Evolutionary conservation across 2,888 invertebrate genomes (phyloP).

Genomic region (Drosophila paramelanica): DNA sequence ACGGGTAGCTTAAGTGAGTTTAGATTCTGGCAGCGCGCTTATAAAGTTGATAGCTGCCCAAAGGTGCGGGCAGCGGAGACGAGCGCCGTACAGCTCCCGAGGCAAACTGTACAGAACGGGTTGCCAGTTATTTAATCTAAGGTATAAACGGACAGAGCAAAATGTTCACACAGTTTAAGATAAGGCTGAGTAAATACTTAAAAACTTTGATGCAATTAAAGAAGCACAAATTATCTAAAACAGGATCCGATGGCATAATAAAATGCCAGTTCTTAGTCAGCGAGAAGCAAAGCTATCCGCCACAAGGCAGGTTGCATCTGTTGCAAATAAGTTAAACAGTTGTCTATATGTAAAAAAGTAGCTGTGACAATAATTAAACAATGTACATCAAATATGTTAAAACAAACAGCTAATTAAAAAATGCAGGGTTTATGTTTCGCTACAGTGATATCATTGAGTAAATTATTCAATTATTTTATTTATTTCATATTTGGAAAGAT

Average conservation of each 20-base stretch:
- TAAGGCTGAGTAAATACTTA: slow-evolving; percentile 30
- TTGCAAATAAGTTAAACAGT: no score
- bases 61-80: slow-evolving; percentile 29
- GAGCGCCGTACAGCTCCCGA: slow-evolving; percentile 1
- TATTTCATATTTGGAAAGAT: no score
- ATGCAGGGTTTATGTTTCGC: no score
- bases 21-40: slow-evolving; percentile 26
- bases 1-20: slow-evolving; percentile 25
- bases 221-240: slow-evolving; percentile 19
- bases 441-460: no score
- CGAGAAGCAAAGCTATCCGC: no score
- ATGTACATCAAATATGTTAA: no score
- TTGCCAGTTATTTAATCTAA: slow-evolving; percentile 42
- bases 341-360: no score
- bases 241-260: slow-evolving; percentile 7
- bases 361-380: no score
- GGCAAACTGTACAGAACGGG: slow-evolving; percentile 37
- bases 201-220: slow-evolving; percentile 37
- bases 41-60: slow-evolving; percentile 29
- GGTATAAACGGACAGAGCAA: slow-evolving; percentile 11
- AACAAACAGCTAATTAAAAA: no score
- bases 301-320: no score
- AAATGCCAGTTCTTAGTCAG: slow-evolving; percentile 10
- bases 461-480: no score
- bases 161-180: slow-evolving; percentile 34